phyloP scores from a whole-genome alignment of 2,113 vertebrate genomes.

The Panurus biarmicus region DNA sequence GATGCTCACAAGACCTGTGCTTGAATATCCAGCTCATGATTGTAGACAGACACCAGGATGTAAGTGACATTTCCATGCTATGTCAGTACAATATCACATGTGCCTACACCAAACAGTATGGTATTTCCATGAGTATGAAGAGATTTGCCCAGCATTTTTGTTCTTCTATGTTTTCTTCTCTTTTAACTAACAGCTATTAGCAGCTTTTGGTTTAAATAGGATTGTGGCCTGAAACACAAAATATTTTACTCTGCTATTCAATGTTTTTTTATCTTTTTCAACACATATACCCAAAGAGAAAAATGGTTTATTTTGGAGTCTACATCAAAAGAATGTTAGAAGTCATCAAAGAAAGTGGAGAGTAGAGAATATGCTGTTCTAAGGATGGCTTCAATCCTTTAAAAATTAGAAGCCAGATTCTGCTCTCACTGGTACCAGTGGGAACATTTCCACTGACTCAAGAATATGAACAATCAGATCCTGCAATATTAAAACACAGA shows the following conservation, averaged over 20 bases:
- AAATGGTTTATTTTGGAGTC: slow-evolving; percentile 66
- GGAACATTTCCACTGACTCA: background rate
- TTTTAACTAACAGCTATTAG: background rate
- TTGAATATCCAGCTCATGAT: slow-evolving; percentile 35
- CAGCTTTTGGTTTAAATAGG: background rate
- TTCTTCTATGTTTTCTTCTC: background rate
- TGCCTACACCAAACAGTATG: background rate
- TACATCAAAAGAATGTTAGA: slow-evolving; percentile 80
- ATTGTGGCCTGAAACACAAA: slow-evolving; percentile 33
- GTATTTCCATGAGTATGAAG: background rate
- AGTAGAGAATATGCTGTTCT: slow-evolving; percentile 9
- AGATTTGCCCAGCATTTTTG: background rate
- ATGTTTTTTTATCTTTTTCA: slow-evolving; percentile 77
- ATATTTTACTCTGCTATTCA: slow-evolving; percentile 14
- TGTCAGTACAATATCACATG: background rate
- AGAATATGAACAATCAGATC: background rate
- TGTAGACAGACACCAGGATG: background rate
- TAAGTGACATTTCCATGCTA: background rate
- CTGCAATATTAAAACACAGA: background rate
- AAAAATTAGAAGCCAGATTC: slow-evolving; percentile 3
- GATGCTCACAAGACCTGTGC: slow-evolving; percentile 44
- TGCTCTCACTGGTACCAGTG: background rate
- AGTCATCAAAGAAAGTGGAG: slow-evolving; percentile 70
- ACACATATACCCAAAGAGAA: slow-evolving; percentile 72
- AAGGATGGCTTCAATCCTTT: slow-evolving; percentile 32